A percentile compares a stretch with the other conserved stretches of the same genome.
Evolutionary conservation across 2,797 vertebrate genomes (phyloP).

Genomic region (Bovichtus diacanthus): DNA sequence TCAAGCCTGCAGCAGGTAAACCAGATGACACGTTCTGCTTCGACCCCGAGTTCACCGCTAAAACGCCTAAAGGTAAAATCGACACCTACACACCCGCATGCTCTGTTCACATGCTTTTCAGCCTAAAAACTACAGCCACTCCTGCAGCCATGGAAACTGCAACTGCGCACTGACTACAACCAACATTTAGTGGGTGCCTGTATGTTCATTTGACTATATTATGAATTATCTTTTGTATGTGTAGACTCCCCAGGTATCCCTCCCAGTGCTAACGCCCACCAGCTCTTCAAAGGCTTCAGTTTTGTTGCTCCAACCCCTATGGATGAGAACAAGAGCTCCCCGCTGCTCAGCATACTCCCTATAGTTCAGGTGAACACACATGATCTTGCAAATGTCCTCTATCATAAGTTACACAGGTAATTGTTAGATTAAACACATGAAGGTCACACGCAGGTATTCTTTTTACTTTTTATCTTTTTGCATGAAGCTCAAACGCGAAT

Average conservation of each 20-base stretch:
- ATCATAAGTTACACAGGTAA: slow-evolving; percentile 5
- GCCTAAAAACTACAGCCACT: slow-evolving; percentile 35
- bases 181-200: slow-evolving; percentile 28
- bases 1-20: slow-evolving; percentile 96
- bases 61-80: slow-evolving; percentile 96
- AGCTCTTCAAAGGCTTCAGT: slow-evolving; percentile 99
- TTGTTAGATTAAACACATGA: not conserved
- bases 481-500: not conserved
- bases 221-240: slow-evolving; percentile 46
- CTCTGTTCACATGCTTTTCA: slow-evolving; percentile 14
- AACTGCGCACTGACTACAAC: slow-evolving; percentile 20
- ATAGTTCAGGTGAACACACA: slow-evolving; percentile 90
- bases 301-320: slow-evolving; percentile 93
- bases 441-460: not conserved
- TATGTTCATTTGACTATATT: slow-evolving; percentile 32
- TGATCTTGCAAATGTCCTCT: not conserved
- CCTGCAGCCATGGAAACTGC: slow-evolving; percentile 68
- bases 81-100: slow-evolving; percentile 29
- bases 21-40: slow-evolving; percentile 99
- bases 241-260: slow-evolving; percentile 98
- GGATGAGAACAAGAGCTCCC: slow-evolving; percentile 94
- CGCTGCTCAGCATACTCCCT: slow-evolving; percentile 92
- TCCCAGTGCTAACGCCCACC: slow-evolving; percentile 98
- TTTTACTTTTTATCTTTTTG: not conserved
- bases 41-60: slow-evolving; percentile 98